These are phyloP conservation scores for Apodemus speciosus DNA, from an alignment of 2,113 vertebrate species.

Conservation along the genomic window DNA sequence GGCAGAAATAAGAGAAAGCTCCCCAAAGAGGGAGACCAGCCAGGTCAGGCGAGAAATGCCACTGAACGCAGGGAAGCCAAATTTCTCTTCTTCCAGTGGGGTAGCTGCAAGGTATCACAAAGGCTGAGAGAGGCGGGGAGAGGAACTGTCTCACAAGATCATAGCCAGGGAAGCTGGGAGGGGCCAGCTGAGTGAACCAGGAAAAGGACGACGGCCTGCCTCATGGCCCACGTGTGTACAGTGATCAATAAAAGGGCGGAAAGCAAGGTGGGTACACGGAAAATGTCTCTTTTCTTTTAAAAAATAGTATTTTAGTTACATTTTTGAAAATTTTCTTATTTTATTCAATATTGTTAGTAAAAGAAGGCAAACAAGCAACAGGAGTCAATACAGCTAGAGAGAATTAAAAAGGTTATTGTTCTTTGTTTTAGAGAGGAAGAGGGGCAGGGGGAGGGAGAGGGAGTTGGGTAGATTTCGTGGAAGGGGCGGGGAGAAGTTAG, in stretches of 20 bases:
- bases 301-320: not conserved
- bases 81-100: constrained; percentile 86
- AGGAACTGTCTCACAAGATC: not conserved
- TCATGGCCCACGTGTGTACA: fast-evolving
- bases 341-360: constrained; percentile 24
- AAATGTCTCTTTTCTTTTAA: not conserved
- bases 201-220: not conserved
- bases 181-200: not conserved
- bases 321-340: not conserved
- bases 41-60: constrained; percentile 94
- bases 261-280: not conserved
- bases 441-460: no score
- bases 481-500: not conserved
- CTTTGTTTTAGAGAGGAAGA: not conserved
- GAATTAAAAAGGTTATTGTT: not conserved
- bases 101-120: constrained; percentile 84
- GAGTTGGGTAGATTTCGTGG: not conserved
- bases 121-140: not conserved
- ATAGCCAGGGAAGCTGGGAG: fast-evolving
- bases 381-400: not conserved
- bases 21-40: constrained; percentile 94
- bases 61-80: constrained; percentile 92
- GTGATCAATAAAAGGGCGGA: not conserved
- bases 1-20: constrained; percentile 90
- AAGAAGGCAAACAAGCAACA: not conserved